phyloP scores from a whole-genome alignment of 2,113 vertebrate species.

The Cygnus buccinator region DNA sequence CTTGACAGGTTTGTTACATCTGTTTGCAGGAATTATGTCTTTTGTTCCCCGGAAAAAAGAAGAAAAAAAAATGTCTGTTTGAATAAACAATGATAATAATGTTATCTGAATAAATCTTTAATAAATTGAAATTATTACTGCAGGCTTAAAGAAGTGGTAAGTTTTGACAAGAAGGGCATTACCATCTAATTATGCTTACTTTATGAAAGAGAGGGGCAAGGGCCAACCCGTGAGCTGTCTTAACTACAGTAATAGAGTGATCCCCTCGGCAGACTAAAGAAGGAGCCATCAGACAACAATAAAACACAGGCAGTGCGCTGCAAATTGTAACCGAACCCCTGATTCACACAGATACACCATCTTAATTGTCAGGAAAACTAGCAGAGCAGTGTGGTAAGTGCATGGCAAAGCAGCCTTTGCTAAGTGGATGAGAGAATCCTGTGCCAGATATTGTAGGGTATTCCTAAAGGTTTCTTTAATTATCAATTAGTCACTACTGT shows the following conservation, averaged over 20 bases:
- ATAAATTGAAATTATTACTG: slow-evolving; percentile 63
- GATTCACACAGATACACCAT: slow-evolving; percentile 35
- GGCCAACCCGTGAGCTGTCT: slow-evolving; percentile 61
- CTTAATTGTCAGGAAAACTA: slow-evolving; percentile 51
- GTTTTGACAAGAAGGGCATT: slow-evolving; percentile 58
- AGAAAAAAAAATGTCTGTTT: neutral
- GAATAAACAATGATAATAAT: slow-evolving; percentile 63
- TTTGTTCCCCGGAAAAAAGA: slow-evolving; percentile 30
- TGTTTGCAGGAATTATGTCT: slow-evolving; percentile 41
- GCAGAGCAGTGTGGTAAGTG: neutral
- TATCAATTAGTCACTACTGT: slow-evolving; percentile 34
- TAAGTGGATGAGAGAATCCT: slow-evolving; percentile 12
- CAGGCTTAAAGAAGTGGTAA: slow-evolving; percentile 47
- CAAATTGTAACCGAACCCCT: slow-evolving; percentile 30
- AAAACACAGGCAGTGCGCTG: slow-evolving; percentile 33
- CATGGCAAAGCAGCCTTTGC: slow-evolving; percentile 20
- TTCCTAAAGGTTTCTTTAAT: slow-evolving; percentile 63
- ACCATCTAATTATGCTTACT: slow-evolving; percentile 71
- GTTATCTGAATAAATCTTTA: slow-evolving; percentile 68
- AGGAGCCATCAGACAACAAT: slow-evolving; percentile 46
- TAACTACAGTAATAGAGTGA: slow-evolving; percentile 51
- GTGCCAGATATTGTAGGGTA: slow-evolving; percentile 29
- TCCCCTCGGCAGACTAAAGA: slow-evolving; percentile 51
- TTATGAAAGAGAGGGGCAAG: slow-evolving; percentile 54
- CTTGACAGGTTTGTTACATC: slow-evolving; percentile 64